Base-by-base conservation (phyloP, 2,113 vertebrate species). In the Mustela nigripes region DNA sequence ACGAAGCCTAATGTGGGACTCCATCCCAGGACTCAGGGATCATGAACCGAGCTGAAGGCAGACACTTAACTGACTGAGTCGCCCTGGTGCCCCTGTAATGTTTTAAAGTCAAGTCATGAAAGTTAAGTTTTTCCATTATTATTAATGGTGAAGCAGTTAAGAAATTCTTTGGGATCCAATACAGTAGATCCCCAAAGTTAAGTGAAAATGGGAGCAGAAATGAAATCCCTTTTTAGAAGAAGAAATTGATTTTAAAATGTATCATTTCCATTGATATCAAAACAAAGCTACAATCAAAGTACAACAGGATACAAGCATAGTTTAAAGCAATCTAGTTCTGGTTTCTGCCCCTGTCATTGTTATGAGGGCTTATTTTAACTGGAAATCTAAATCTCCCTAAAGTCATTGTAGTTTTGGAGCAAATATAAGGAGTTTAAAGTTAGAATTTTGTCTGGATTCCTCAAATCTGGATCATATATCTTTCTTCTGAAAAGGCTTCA, bases 91-190 rank as follows among this genome's bases (percentile, higher is more conserved):
- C 62, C 28, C 11, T 85, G 21, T 79, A 94, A 91, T 92, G 24
- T 71, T 95, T 94, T 73, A 45, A 67, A 80, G 45, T 74, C 14
- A 67, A 94, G 26, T 76, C 28, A 36, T 76, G 71, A 92, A 94
- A 62, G 22, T 56, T 33, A 95, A 76, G 15, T 33, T 69, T 90
- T 60, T 11, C 19, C 84, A 36, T 86, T 88, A 36, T 82, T 87
- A 65, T 33, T 89, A 60, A 65, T 15, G 50, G 14, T 83, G 74
- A 90, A 76, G 0, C n/a, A 85, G 36, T 81, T 50, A 79, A 79
- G 16, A 87, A 67, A 79, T 82, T 65, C n/a, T 74, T 92, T 76
- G 45, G 14, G 24, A 85, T 76, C 71, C 62, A 88, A 50, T 39
- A 62, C 65, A 89, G 33, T 80, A 83, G 80, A 60, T 82, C 2